Evolutionary conservation across 2,888 invertebrate species (phyloP), one percentile per base, ranked within the genome.

Genomic region (Drosophila recens): DNA sequence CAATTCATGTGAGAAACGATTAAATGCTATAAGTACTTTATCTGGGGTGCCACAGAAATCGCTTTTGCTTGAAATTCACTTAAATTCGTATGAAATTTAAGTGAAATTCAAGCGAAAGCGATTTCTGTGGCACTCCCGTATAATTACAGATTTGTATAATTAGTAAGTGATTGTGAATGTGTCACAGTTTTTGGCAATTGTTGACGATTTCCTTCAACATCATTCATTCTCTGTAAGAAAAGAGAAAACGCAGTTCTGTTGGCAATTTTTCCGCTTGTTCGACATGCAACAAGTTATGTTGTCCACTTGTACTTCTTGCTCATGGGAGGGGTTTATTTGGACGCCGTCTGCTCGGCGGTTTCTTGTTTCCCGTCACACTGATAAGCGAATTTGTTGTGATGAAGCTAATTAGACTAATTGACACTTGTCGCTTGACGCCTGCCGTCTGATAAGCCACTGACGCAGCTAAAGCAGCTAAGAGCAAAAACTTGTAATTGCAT

Each of bases 401-500:
- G 27, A 9, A 36, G 20, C 4, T 62, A 45, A 20, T 36, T 34
- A 30, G 30, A 30, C 30, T 30, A 8, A 8, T 9, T 38, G 56
- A 11, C 42, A 13, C 27, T 38, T 30, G 27, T 54, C 20, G 51
- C 58, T 58, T 76, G 67, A 17, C 9, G 38, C 59, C 56, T 53
- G 65, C 48, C 40, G 51, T 17, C 15, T 51, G 79, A 75, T 73
- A 78, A 69, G 68, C 15, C 30, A 10, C 10, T n/a, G 65, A 36
- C 40, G 52, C 54, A 56, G 27, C 42, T 23, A 38, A 42, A 17
- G 48, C 52, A 43, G 63, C 49, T 78, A 54, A 83, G 62, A 70
- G 75, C 43, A 64, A 75, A 65, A 65, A 15, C 62, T 38, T 72
- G 85, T 84, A 75, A 70, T 70, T 68, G 70, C 53, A 34, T 30